phyloP scores from a whole-genome alignment of 2,797 vertebrate species.

The Falco concolor region DNA sequence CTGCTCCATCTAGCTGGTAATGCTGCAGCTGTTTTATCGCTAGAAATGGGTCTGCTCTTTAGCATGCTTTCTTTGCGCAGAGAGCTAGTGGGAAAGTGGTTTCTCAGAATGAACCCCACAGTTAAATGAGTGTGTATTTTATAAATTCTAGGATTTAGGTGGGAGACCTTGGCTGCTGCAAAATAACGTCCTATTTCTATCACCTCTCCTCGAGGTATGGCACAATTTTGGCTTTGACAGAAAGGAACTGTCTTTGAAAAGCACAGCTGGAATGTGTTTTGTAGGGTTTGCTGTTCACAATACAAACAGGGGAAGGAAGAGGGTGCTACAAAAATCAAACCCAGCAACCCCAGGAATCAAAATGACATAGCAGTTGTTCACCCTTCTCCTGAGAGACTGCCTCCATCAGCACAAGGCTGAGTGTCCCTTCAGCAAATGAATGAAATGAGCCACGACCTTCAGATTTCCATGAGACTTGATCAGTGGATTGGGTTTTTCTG shows the following conservation, averaged over 20 bases:
- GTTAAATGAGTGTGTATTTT: background rate
- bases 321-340: background rate
- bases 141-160: background rate
- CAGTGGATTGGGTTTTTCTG: background rate
- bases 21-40: background rate
- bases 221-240: background rate
- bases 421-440: background rate
- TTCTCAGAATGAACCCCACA: background rate
- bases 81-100: background rate
- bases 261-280: background rate
- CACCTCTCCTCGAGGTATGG: background rate
- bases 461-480: background rate
- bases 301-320: background rate
- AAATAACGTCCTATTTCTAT: background rate
- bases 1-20: background rate
- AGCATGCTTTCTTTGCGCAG: background rate
- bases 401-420: background rate
- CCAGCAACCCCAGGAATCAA: background rate
- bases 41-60: background rate
- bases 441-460: background rate
- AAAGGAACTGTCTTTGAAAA: background rate
- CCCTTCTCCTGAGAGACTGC: background rate
- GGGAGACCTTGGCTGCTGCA: conserved; percentile 2
- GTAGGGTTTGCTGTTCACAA: background rate
- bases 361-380: background rate